A percentile compares a stretch with the other conserved stretches of the same genome.
Evolutionary conservation across 2,888 invertebrate species (phyloP).

Genomic region (Ypsolopha sequella): DNA sequence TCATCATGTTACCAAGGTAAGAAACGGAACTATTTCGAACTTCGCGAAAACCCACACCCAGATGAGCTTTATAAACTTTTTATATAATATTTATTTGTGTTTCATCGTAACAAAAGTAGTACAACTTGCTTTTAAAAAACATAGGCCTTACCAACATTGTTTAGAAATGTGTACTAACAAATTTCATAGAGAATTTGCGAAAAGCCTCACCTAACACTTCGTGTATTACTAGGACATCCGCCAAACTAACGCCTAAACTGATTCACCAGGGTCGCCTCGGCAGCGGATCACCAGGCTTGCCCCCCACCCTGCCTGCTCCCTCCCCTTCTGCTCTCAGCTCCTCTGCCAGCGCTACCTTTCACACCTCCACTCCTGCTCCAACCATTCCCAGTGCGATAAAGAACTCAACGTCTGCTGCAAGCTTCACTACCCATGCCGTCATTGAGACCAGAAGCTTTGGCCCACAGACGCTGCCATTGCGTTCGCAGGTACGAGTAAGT

Average conservation of each 20-base stretch:
- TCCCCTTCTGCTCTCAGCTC: slow-evolving; percentile 74
- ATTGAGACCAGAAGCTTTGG: slow-evolving; percentile 61
- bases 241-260: slow-evolving; percentile 25
- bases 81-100: no score
- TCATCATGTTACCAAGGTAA: slow-evolving; percentile 56
- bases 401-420: slow-evolving; percentile 72
- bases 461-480: slow-evolving; percentile 60
- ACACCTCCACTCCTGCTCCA: slow-evolving; percentile 47
- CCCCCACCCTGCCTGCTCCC: slow-evolving; percentile 79
- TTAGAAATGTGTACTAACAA: no score
- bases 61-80: no score
- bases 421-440: slow-evolving; percentile 64
- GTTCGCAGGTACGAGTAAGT: slow-evolving; percentile 43
- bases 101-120: no score
- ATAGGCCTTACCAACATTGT: no score
- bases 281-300: slow-evolving; percentile 73
- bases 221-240: slow-evolving; percentile 26
- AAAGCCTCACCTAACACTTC: no score
- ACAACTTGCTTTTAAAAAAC: no score
- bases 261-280: slow-evolving; percentile 50
- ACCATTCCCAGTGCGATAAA: slow-evolving; percentile 52
- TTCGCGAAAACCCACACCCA: neutral
- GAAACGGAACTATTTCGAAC: neutral
- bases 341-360: slow-evolving; percentile 75
- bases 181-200: no score